Conservation (phyloP, 2,113 vertebrate genomes). For the Motacilla tschutschensis region DNA sequence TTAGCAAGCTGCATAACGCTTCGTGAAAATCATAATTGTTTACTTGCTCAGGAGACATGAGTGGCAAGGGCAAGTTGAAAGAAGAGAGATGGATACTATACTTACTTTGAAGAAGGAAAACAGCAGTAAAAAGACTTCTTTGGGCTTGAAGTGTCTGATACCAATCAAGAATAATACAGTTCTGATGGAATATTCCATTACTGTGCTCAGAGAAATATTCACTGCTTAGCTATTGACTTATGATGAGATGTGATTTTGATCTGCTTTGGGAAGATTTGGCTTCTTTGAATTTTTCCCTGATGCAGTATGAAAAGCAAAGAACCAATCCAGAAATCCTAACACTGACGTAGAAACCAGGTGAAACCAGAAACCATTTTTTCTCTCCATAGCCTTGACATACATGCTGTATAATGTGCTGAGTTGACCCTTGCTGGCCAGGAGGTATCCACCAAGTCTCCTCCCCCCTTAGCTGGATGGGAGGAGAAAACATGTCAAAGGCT, state of each 20-base stretch:
- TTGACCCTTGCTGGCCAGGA: neutral
- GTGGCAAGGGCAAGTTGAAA: constrained; percentile 22
- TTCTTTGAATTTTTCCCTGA: neutral
- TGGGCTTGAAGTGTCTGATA: neutral
- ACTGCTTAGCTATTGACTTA: neutral
- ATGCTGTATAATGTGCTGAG: neutral
- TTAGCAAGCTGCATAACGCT: constrained; percentile 27
- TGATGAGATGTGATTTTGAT: neutral
- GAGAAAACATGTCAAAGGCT: neutral
- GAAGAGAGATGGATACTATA: neutral
- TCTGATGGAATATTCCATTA: neutral
- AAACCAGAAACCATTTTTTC: neutral
- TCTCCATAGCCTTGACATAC: neutral
- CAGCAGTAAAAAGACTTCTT: neutral
- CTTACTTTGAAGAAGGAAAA: constrained; percentile 3
- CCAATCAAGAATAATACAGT: neutral
- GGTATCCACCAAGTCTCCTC: neutral
- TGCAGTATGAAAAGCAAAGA: neutral
- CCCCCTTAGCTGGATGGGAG: neutral
- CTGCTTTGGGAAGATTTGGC: neutral
- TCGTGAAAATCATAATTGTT: constrained; percentile 2
- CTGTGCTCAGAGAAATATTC: neutral
- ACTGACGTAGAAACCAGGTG: neutral
- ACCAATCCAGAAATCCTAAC: neutral
- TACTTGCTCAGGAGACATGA: constrained; percentile 44